Conservation (phyloP, 2,888 invertebrate genomes). For the Diadromus collaris region DNA sequence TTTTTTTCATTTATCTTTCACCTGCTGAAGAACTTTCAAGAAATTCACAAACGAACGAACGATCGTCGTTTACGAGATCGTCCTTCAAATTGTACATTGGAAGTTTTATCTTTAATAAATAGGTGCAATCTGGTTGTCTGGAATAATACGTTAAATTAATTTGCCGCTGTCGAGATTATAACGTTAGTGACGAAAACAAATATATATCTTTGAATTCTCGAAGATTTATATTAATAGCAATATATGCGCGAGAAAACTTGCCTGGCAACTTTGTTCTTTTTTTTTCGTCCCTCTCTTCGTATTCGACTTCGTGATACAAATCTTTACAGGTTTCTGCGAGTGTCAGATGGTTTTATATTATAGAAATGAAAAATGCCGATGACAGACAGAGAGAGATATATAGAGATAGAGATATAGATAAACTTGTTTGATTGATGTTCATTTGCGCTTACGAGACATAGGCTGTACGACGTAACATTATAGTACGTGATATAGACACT, state of each 20-base stretch:
- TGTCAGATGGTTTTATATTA: slow-evolving; percentile 12
- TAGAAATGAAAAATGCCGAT: slow-evolving; percentile 29
- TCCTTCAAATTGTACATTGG: slow-evolving; percentile 51
- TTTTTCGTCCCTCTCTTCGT: background rate
- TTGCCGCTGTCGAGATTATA: slow-evolving; percentile 1
- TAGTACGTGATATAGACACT: slow-evolving; percentile 64
- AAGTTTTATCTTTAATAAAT: slow-evolving; percentile 43
- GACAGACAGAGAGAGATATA: slow-evolving; percentile 41
- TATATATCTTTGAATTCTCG: slow-evolving; percentile 36
- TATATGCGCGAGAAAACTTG: slow-evolving; percentile 13
- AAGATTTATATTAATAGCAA: background rate
- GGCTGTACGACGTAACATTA: slow-evolving; percentile 66
- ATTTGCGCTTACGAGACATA: slow-evolving; percentile 63
- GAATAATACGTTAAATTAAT: slow-evolving; percentile 10
- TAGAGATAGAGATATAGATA: slow-evolving; percentile 45
- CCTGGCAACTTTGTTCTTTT: slow-evolving; percentile 1
- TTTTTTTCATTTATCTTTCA: slow-evolving; percentile 7
- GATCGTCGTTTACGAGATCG: slow-evolving; percentile 32
- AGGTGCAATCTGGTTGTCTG: slow-evolving; percentile 12
- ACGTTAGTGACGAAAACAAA: slow-evolving; percentile 34
- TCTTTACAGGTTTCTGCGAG: slow-evolving; percentile 12
- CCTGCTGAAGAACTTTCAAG: slow-evolving; percentile 54
- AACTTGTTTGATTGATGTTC: slow-evolving; percentile 56
- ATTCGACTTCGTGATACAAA: slow-evolving; percentile 14
- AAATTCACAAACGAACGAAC: slow-evolving; percentile 40